Conservation (phyloP, 2,113 vertebrate species). For the Empidonax traillii region DNA sequence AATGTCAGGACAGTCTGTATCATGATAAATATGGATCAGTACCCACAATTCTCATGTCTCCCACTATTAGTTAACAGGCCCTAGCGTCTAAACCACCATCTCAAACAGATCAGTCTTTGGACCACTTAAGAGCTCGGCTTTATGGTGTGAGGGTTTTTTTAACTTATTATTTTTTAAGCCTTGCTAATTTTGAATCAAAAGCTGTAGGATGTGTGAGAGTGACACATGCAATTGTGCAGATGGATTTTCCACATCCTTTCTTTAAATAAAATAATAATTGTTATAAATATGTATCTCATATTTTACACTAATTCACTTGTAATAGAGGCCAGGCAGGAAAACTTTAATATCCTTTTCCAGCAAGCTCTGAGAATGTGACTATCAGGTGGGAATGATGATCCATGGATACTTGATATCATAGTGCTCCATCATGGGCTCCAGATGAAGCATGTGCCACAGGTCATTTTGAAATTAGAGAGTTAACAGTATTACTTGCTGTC, state of each 20-base stretch:
- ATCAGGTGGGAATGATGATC: neutral
- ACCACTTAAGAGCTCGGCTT: neutral
- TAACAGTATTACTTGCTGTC: neutral
- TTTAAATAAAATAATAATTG: conserved; percentile 53
- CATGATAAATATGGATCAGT: neutral
- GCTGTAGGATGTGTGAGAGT: conserved; percentile 56
- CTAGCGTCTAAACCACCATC: neutral
- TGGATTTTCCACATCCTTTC: conserved; percentile 34
- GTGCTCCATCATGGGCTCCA: neutral
- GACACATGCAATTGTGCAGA: conserved; percentile 42
- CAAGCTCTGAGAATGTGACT: neutral
- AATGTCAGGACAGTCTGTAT: conserved; percentile 9
- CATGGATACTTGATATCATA: neutral
- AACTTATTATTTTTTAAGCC: neutral
- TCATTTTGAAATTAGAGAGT: neutral
- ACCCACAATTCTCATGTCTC: neutral
- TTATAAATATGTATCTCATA: neutral
- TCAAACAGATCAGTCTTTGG: neutral
- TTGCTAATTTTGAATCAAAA: conserved; percentile 49
- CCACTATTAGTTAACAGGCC: neutral
- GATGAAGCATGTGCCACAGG: neutral
- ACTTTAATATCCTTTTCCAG: neutral
- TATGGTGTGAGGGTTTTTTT: neutral
- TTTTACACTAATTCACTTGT: neutral
- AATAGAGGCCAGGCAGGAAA: neutral